These are phyloP conservation scores for Busseola fusca DNA, from an alignment of 2,888 invertebrate species.

Conservation along the genomic window DNA sequence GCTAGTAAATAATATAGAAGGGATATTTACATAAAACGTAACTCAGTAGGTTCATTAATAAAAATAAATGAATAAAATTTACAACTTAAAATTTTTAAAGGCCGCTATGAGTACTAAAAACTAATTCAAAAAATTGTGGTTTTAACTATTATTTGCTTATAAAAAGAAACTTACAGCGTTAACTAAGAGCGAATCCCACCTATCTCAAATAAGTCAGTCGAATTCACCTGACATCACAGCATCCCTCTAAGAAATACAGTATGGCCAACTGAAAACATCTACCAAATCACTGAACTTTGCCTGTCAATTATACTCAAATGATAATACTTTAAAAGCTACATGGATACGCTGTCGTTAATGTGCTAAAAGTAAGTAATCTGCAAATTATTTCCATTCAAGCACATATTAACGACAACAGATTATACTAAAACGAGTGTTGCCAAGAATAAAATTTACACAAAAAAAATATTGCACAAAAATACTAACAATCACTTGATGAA, in stretches of 20 bases:
- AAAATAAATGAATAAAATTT: conserved; percentile 82
- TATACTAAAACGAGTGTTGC: conserved; percentile 60
- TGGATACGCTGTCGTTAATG: conserved; percentile 25
- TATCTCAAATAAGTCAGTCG: conserved; percentile 78
- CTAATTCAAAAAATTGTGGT: conserved; percentile 68
- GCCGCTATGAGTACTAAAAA: conserved; percentile 72
- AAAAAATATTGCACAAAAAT: conserved; percentile 76
- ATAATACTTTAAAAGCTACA: conserved; percentile 50
- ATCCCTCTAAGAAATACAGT: conserved; percentile 69
- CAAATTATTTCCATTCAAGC: conserved; percentile 12
- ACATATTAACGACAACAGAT: conserved; percentile 43
- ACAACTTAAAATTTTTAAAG: conserved; percentile 83
- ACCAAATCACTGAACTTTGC: conserved; percentile 62
- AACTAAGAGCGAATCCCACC: conserved; percentile 70
- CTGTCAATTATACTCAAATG: conserved; percentile 45
- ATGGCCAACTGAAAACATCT: conserved; percentile 69
- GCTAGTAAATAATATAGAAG: conserved; percentile 82
- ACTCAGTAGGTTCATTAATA: conserved; percentile 73
- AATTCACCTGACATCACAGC: conserved; percentile 76
- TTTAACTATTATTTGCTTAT: conserved; percentile 67
- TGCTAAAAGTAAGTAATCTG: conserved; percentile 12
- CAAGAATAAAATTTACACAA: conserved; percentile 60
- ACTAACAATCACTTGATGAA: conserved; percentile 68
- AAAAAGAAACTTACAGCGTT: conserved; percentile 68
- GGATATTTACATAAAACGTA: conserved; percentile 85